A percentile compares a stretch with the other conserved stretches of the same genome.
These are phyloP conservation scores for Centropus unirufus DNA, from an alignment of 2,113 vertebrate species.

Conservation along the genomic window DNA sequence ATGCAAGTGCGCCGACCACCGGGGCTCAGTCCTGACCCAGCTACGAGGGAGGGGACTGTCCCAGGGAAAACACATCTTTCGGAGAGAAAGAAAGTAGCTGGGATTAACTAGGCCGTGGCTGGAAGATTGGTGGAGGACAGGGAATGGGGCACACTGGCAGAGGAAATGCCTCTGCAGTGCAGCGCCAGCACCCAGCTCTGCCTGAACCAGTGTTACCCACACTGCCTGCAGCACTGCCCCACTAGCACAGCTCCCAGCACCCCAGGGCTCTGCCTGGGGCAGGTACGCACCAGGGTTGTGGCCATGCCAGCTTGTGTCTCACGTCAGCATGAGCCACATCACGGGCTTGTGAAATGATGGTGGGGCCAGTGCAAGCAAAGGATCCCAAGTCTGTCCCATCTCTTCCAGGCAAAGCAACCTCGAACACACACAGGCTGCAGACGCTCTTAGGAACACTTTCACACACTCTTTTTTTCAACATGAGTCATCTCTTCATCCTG, in stretches of 20 bases:
- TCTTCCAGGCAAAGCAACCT: neutral
- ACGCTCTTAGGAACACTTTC: neutral
- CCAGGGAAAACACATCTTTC: neutral
- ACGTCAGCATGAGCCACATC: no score
- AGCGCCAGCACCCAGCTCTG: neutral
- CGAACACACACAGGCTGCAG: neutral
- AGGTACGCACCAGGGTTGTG: no score
- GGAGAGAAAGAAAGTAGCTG: neutral
- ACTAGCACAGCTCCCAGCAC: neutral
- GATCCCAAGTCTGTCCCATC: neutral
- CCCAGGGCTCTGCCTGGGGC: rapidly evolving
- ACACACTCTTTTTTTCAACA: neutral
- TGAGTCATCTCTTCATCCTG: neutral
- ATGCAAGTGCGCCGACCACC: neutral
- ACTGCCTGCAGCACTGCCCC: neutral
- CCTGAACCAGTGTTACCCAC: neutral
- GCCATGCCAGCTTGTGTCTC: neutral
- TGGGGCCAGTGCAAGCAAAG: neutral
- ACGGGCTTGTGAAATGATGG: neutral
- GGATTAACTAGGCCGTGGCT: neutral
- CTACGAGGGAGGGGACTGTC: neutral
- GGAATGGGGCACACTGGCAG: neutral
- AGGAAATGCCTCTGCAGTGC: neutral
- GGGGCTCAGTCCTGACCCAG: neutral
- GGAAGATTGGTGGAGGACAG: neutral